Base-by-base conservation (phyloP, 2,113 vertebrate species). In the Siniperca knerii region DNA sequence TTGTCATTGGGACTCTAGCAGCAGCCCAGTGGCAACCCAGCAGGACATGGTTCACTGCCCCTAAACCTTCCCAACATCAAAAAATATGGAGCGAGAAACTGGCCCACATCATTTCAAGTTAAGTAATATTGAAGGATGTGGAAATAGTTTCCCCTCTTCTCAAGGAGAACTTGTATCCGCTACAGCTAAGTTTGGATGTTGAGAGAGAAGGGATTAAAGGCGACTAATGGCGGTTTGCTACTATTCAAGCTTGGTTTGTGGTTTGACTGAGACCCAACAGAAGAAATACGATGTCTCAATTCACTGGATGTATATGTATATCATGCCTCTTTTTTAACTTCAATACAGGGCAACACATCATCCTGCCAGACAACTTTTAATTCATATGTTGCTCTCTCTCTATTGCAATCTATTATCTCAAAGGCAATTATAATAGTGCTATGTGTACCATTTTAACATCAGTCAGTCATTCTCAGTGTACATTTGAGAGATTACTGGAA, bases 21-120 rank as follows among this genome's bases (percentile, higher is more conserved):
- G 33, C 44, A 52, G 75, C 35, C 42, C 20, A 76, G 65, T 52
- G 23, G n/a, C 44, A 60, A 35, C 16, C 4, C 61, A 74, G 82
- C 82, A 61, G 33, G 69, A 54, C 44, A 44, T 2, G 42, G 62
- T 68, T 18, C 58, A 66, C 13, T 46, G 18, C 58, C 21, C 23
- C 10, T 8, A 18, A 42, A 33, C n/a, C 29, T 62, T 54, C 44
- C 33, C 62, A 68, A 35, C 61, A 75, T 68, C 35, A 64, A 40
- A 37, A 57, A 33, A 15, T 37, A 69, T n/a, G 35, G 35, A 70
- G n/a, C 4, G 1, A 25, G 25, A 60, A 69, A 60, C 8, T 5
- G 35, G 2, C 11, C n/a, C 44, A 33, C 44, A 75, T n/a, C 16
- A 48, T 23, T 48, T 65, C 8, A 23, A 54, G 42, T 62, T n/a